Evolutionary conservation across 2,888 invertebrate species (phyloP).

Genomic region (Acholoe squamosa): DNA sequence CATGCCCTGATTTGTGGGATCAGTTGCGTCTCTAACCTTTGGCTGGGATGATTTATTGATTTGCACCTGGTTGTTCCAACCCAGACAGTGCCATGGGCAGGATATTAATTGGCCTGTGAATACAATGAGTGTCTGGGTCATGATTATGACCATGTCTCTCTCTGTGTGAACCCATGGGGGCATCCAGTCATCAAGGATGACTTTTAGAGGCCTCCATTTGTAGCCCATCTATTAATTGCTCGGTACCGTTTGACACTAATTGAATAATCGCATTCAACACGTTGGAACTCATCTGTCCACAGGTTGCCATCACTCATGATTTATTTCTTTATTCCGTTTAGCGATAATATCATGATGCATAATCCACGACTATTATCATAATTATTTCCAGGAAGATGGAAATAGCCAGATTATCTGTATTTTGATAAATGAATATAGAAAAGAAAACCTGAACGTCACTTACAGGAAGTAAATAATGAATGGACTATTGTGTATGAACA

Average conservation of each 20-base stretch:
- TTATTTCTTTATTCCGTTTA: neutral
- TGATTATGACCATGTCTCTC: neutral
- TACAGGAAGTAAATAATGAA: too few relatives aligned
- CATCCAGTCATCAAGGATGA: neutral
- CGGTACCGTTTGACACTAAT: neutral
- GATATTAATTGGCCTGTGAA: neutral
- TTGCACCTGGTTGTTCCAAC: neutral
- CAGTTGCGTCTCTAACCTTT: neutral
- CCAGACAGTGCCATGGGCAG: neutral
- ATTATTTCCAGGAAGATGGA: too few relatives aligned
- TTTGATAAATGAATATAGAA: too few relatives aligned
- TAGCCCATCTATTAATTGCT: neutral
- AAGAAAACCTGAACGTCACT: too few relatives aligned
- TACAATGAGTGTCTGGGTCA: slow-evolving; percentile 24
- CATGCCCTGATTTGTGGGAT: neutral
- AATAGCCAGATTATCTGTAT: too few relatives aligned
- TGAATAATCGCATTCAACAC: neutral
- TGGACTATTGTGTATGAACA: too few relatives aligned
- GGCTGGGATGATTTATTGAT: neutral
- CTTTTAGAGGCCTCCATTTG: neutral
- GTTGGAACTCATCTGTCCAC: neutral
- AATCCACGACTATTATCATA: too few relatives aligned
- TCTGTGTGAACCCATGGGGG: neutral
- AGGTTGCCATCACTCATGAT: neutral
- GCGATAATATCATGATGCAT: too few relatives aligned